These are phyloP conservation scores for Calyptomena viridis DNA, from an alignment of 2,113 vertebrate genomes.

Conservation along the genomic window DNA sequence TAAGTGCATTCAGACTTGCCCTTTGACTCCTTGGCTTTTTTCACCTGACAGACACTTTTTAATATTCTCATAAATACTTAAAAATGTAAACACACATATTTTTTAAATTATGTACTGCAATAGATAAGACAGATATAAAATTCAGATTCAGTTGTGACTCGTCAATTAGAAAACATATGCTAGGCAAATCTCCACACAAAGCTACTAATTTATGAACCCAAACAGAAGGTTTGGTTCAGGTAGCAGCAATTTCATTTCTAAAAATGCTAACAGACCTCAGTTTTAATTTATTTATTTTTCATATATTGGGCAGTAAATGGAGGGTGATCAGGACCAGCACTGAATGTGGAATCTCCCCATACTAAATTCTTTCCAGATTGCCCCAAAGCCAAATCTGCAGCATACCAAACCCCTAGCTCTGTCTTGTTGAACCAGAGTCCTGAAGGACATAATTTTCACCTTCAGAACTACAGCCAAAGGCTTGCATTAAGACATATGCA, in stretches of 20 bases:
- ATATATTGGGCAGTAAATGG: not conserved
- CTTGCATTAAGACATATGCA: not conserved
- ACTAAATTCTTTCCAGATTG: not conserved
- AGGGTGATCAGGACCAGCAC: not conserved
- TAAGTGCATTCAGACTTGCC: not conserved
- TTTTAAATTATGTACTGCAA: not conserved
- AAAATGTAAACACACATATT: not conserved
- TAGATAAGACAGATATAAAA: not conserved
- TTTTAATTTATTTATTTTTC: not conserved
- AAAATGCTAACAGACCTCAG: not conserved
- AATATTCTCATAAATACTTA: not conserved
- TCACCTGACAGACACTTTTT: not conserved
- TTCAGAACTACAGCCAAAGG: not conserved
- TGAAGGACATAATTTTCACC: not conserved
- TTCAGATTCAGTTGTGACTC: not conserved
- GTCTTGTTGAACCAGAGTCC: accelerated
- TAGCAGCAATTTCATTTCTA: not conserved
- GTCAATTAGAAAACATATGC: not conserved
- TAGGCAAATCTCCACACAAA: not conserved
- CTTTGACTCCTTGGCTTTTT: not conserved
- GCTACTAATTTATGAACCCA: not conserved
- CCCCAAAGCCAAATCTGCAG: not conserved
- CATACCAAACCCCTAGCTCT: not conserved
- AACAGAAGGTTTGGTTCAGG: not conserved
- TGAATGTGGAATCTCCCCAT: not conserved